Conservation (phyloP, 2,113 vertebrate genomes). For the Sigmodon hispidus region DNA sequence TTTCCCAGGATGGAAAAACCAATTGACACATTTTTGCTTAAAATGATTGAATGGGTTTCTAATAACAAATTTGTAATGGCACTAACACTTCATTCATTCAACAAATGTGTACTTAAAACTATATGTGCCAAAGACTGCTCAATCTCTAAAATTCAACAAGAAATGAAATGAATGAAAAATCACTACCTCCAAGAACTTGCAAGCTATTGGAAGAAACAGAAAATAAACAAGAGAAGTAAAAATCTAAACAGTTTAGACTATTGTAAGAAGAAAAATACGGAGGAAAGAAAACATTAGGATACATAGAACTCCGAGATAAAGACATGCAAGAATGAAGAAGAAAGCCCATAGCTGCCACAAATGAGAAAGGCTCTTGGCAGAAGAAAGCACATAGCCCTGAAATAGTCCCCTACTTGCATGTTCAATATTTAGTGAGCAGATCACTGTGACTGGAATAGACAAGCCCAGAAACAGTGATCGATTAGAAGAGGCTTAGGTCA, state of each 20-base stretch:
- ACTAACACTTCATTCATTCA: background rate
- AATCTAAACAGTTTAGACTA: background rate
- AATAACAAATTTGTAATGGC: background rate
- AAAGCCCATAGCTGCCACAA: background rate
- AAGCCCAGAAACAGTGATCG: background rate
- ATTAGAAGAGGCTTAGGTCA: background rate
- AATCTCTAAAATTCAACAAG: background rate
- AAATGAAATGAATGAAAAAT: background rate
- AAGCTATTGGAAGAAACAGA: background rate
- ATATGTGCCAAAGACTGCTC: background rate
- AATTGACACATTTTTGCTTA: background rate
- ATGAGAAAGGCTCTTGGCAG: background rate
- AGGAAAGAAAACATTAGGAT: background rate
- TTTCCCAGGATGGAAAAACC: background rate
- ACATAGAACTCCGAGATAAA: background rate
- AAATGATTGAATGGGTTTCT: conserved; percentile 13
- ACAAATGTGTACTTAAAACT: background rate
- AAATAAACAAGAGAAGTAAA: conserved; percentile 6
- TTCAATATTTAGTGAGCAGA: background rate
- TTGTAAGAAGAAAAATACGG: background rate
- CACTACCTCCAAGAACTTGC: background rate
- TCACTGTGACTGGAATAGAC: background rate
- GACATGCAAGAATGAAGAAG: background rate
- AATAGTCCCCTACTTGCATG: background rate
- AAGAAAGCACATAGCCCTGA: background rate